Evolutionary conservation across 2,888 invertebrate genomes (phyloP), one percentile per base, ranked within the genome.

Genomic region (Hirtodrosophila duncani): DNA sequence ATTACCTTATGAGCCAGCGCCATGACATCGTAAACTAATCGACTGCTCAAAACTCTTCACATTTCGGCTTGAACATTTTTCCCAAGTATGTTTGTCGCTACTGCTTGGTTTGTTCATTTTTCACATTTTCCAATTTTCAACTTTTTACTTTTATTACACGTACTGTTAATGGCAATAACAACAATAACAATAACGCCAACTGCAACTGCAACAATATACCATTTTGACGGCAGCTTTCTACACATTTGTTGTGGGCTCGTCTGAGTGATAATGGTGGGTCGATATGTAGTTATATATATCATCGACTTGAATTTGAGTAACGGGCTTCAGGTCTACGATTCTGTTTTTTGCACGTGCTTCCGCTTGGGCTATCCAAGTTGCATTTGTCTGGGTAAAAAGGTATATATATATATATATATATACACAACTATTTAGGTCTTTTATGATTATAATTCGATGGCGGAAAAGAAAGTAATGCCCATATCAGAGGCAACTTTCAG

Each of bases 211-310:
- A 33, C 41, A 45, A 52, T 53, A 67, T 67, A 63, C 63, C 63
- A 64, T 67, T 64, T 64, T 48, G 51, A 42, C 39, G 46, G 49
- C 48, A 67, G 53, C 65, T 65, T 63, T 67, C 67, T 67, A 57
- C 45, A 27, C n/a, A 55, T 33, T 42, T 10, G 21, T 44, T n/a
- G n/a, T 45, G 46, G 26, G 31, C 13, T 26, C 11, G 29, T 29
- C 29, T 63, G 58, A 63, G 36, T 62, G 52, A 63, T 63, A 58
- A 64, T 57, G 36, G 24, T 36, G 39, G 36, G 14, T 27, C 3
- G 13, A 24, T 21, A 17, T 17, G 13, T 6, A 21, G 5, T 10
- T 3, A 10, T 26, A 20, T 20, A 38, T 38, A 27, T n/a, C 33
- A 34, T 14, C n/a, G 27, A 26, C 3, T 26, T 26, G 4, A 11